Evolutionary conservation across 2,888 invertebrate species (phyloP).

Genomic region (Toxonevra muliebris): DNA sequence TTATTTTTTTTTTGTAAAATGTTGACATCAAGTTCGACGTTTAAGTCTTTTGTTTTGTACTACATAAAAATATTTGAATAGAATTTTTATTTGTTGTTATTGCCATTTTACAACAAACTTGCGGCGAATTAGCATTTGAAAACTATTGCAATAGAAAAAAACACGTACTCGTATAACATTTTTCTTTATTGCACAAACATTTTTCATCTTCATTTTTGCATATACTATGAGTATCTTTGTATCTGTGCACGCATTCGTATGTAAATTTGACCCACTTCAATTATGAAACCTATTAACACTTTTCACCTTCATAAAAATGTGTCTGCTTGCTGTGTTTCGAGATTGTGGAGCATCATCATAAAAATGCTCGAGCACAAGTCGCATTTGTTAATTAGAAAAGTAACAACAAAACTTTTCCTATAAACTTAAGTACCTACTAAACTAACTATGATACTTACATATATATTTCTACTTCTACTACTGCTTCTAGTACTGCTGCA

Average conservation of each 20-base stretch:
- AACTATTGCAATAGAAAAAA: background rate
- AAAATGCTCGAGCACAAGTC: constrained; percentile 8
- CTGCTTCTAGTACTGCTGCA: background rate
- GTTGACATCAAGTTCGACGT: background rate
- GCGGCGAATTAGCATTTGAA: background rate
- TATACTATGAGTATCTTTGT: background rate
- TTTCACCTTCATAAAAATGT: constrained; percentile 16
- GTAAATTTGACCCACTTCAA: constrained; percentile 16
- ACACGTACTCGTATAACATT: background rate
- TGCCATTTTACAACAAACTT: background rate
- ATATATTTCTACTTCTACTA: background rate
- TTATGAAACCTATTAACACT: constrained; percentile 24
- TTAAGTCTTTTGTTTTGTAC: constrained; percentile 10
- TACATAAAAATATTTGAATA: background rate
- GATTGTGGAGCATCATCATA: background rate
- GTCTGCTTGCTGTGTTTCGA: background rate
- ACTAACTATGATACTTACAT: too few relatives aligned
- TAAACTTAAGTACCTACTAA: background rate
- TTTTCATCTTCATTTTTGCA: background rate
- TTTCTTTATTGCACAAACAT: background rate
- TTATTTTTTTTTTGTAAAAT: too few relatives aligned
- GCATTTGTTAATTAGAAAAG: constrained; percentile 21
- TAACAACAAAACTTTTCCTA: background rate
- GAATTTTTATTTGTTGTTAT: too few relatives aligned
- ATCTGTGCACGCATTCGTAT: background rate